Evolutionary conservation across 2,113 vertebrate species (phyloP), one percentile per base, ranked within the genome.

Genomic region (Heterocephalus glaber): DNA sequence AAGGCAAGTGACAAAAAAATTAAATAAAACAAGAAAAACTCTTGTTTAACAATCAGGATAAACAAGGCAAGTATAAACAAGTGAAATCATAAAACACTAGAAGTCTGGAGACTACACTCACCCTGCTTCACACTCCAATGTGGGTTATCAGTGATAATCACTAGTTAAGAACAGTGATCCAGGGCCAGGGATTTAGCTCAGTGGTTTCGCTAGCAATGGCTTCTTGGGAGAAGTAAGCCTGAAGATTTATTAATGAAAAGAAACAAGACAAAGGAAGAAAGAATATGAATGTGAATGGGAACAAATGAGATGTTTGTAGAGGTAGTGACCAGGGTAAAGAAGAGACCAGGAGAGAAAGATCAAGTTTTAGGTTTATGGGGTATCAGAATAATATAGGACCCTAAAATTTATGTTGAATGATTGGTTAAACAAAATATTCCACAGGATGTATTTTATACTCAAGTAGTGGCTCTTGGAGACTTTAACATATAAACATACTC

Each of bases 1-100:
- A 91, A 87, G 52, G 22, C 41, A 94, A 92, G 52, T 58, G 38
- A 85, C 76, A 68, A 88, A 70, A 28, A 58, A 85, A n/a, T 24
- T 91, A 90, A 96, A 56, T 56, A 56, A 56, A 56, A 83, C n/a
- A 54, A 26, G 35, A 44, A 33, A 77, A 83, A 85, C 1, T 74
- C 16, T n/a, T 85, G 6, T 54, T 47, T 47, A 65, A 81, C 94
- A 88, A 58, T 83, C 79, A 92, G 13, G 38, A 33, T n/a, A 33
- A 66, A 74, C 13, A 95, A 86, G 54, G 65, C 61, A 92, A 86
- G 5, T n/a, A 41, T 63, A 66, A 83, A 87, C 49, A 93, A 63
- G 1, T 24, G 38, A 89, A 30, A 30, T 92, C 47, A 84, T 52
- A 82, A 86, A 92, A 82, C 16, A 30, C 72, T 30, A 38, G 4